Percentiles rank a stretch among this genome's conserved stretches.
Evolutionary conservation across 2,113 vertebrate species (phyloP).

Genomic region (Prunella himalayana): DNA sequence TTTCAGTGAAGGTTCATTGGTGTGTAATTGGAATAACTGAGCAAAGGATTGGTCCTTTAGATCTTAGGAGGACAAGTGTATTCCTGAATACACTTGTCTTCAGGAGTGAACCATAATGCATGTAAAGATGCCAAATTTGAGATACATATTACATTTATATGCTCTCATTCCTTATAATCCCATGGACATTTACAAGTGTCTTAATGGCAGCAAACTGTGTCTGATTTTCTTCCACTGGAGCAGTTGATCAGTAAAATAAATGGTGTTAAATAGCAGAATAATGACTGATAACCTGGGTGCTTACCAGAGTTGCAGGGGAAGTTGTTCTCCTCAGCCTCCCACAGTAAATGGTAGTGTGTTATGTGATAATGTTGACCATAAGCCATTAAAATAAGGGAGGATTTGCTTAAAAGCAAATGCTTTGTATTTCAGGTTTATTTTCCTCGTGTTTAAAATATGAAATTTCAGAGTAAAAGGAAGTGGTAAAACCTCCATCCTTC

Average conservation of each 20-base stretch:
- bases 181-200: not conserved
- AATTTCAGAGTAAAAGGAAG: slow-evolving; percentile 73
- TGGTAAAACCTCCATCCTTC: slow-evolving; percentile 59
- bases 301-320: not conserved
- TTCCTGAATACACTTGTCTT: not conserved
- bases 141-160: not conserved
- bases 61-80: not conserved
- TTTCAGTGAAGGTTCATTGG: not conserved
- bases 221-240: not conserved
- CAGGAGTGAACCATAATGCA: not conserved
- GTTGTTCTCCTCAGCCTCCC: not conserved
- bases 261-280: not conserved
- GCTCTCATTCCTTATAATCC: not conserved
- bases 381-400: slow-evolving; percentile 58
- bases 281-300: not conserved
- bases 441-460: slow-evolving; percentile 71
- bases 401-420: slow-evolving; percentile 73
- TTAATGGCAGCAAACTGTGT: not conserved
- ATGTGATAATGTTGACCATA: slow-evolving; percentile 21
- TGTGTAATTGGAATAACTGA: not conserved
- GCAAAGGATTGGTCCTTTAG: not conserved
- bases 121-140: not conserved
- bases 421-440: slow-evolving; percentile 68
- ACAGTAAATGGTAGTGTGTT: not conserved
- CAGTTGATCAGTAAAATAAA: not conserved